Evolutionary conservation across 2,888 invertebrate genomes (phyloP).

Genomic region (Stenchaetothrips biformis): DNA sequence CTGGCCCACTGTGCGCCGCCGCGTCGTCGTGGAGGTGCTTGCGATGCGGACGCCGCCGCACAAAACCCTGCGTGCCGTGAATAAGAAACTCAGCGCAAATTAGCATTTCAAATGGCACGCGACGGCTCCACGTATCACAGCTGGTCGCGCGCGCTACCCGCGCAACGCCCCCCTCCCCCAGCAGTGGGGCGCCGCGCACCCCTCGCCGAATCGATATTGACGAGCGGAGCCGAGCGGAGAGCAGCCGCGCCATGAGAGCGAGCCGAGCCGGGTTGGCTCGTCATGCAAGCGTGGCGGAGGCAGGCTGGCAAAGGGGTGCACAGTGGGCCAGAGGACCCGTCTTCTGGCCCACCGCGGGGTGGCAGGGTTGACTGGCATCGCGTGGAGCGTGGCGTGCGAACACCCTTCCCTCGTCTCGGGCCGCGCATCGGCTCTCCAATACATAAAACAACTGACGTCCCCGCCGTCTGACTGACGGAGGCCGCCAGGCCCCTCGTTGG

Average conservation of each 20-base stretch:
- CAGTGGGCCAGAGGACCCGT: background rate
- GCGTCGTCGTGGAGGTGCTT: no score
- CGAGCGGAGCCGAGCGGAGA: background rate
- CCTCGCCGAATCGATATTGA: background rate
- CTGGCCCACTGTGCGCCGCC: no score
- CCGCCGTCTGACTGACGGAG: no score
- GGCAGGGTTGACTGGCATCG: background rate
- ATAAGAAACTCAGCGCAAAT: background rate
- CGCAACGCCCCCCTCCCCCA: background rate
- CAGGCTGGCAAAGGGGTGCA: background rate
- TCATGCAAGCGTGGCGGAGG: background rate
- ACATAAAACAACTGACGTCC: no score
- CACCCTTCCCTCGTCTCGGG: no score
- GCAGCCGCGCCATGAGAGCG: background rate
- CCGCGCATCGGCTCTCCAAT: no score
- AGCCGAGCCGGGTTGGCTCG: background rate
- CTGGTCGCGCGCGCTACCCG: background rate
- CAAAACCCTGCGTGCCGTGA: background rate
- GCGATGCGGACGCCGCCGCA: no score
- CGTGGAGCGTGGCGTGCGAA: no score
- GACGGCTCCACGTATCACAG: background rate
- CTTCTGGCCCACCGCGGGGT: background rate
- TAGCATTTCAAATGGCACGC: constrained; percentile 13
- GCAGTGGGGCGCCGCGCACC: background rate
- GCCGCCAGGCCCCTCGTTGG: no score